Conservation (phyloP, 2,888 invertebrate genomes). For the Cactoblastis cactorum region DNA sequence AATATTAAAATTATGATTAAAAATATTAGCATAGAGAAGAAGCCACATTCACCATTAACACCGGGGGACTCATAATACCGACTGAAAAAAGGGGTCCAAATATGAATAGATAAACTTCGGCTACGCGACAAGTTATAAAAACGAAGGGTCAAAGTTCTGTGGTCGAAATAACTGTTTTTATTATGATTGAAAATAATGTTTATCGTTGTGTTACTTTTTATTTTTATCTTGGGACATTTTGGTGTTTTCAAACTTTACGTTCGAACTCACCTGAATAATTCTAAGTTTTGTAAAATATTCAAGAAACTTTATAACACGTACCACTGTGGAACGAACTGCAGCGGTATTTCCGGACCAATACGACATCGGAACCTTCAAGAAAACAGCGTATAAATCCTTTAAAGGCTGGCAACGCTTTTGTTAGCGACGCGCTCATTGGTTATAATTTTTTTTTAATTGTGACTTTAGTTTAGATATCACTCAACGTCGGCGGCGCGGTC, state of each 20-base stretch:
- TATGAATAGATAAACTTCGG: background rate
- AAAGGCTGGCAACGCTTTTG: no score
- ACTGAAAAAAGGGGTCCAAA: background rate
- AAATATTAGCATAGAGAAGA: background rate
- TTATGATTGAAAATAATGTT: constrained; percentile 10
- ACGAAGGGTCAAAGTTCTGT: background rate
- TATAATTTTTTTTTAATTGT: no score
- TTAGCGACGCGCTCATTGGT: no score
- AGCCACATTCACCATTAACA: background rate
- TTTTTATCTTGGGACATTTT: background rate
- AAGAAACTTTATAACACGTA: no score
- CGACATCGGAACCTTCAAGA: no score
- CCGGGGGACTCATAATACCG: background rate
- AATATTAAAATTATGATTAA: background rate
- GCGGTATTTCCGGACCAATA: no score
- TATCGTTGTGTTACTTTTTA: background rate
- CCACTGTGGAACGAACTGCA: no score
- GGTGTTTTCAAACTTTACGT: background rate
- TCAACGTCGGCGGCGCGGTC: no score
- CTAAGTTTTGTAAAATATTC: no score
- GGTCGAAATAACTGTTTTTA: constrained; percentile 4
- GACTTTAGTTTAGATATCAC: no score
- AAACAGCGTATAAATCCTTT: no score
- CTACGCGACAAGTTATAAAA: background rate
- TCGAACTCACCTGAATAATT: no score